A percentile compares a stretch with the other conserved stretches of the same genome.
phyloP scores from a whole-genome alignment of 2,888 invertebrate genomes.

The Caenorhabditis sp. region DNA sequence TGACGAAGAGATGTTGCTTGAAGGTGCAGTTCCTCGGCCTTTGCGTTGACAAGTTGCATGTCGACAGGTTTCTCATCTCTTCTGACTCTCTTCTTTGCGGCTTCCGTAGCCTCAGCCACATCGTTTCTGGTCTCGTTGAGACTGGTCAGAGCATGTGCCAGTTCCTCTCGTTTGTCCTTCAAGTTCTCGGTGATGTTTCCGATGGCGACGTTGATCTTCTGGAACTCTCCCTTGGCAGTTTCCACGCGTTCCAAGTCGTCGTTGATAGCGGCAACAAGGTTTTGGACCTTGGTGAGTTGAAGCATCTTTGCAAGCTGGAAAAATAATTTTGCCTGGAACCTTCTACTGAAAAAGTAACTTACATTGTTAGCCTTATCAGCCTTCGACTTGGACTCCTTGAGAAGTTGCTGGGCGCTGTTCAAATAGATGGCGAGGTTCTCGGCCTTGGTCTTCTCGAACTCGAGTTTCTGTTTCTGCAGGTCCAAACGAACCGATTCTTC shows the following conservation, averaged over 20 bases:
- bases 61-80: slow-evolving; percentile 53
- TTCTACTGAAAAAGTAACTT: slow-evolving; percentile 8
- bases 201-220: slow-evolving; percentile 44
- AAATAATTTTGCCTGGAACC: background rate
- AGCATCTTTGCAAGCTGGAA: slow-evolving; percentile 57
- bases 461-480: slow-evolving; percentile 50
- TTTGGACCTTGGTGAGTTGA: slow-evolving; percentile 60
- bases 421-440: slow-evolving; percentile 54
- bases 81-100: slow-evolving; percentile 57
- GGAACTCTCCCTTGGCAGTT: slow-evolving; percentile 53
- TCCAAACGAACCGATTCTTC: slow-evolving; percentile 46
- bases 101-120: slow-evolving; percentile 58
- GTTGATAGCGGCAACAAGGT: slow-evolving; percentile 62
- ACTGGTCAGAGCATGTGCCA: slow-evolving; percentile 46
- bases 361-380: slow-evolving; percentile 57
- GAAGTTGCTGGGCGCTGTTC: slow-evolving; percentile 64
- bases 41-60: slow-evolving; percentile 46
- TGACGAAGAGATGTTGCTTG: slow-evolving; percentile 51
- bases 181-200: slow-evolving; percentile 65
- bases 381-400: slow-evolving; percentile 67
- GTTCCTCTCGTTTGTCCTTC: slow-evolving; percentile 61
- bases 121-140: slow-evolving; percentile 65
- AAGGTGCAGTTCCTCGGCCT: slow-evolving; percentile 58
- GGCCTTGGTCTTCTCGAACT: slow-evolving; percentile 56
- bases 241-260: slow-evolving; percentile 63